Base-by-base conservation (phyloP, 64 coral and sea anemone species). In the Dendrophyllia cribrosa region DNA sequence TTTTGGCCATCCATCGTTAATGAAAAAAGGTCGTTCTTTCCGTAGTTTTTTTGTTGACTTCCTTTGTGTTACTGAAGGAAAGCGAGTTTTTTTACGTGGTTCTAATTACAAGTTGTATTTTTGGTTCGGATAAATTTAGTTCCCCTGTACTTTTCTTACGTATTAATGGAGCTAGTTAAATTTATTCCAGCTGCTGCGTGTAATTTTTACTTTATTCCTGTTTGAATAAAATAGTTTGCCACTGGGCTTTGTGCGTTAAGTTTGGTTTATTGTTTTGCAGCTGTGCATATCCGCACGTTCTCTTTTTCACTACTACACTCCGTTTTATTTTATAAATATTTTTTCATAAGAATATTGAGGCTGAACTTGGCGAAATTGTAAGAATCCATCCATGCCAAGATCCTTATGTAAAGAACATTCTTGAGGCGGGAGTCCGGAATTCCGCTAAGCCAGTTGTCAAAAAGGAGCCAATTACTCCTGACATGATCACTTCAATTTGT, bases 11-110 rank as follows among this genome's bases (percentile, higher is more conserved):
- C n/a, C n/a, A n/a, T n/a, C n/a, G n/a, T n/a, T n/a, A n/a, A 63
- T 63, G 12, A 63, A 63, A 16, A 58, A 58, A 7, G 55, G 12
- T 58, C 55, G 55, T 58, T 58, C 43, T 0, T 13, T 68, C 63
- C 66, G 19, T 64, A 87, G 19, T 19, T 87, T 19, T 17, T 70
- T 23, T 87, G 62, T 64, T 21, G 66, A 49, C 24, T 74, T 74
- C 25, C 25, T 74, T 34, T 34, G 13, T 44, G 24, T 44, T 74
- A 10, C 24, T 4, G 46, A 74, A 44, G 71, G 71, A 21, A 74
- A 74, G 46, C 25, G 46, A 49, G 46, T 74, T 49, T 74, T 44
- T 74, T 13, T 44, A 22, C 71, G 24, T 74, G 71, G 71, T 58
- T 11, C 45, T 59, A 81, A 59, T 58, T 58, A 81, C 11, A 53